A percentile compares a stretch with the other conserved stretches of the same genome.
Evolutionary conservation across 2,113 vertebrate genomes (phyloP).

Genomic region (Spizaetus ornatus): DNA sequence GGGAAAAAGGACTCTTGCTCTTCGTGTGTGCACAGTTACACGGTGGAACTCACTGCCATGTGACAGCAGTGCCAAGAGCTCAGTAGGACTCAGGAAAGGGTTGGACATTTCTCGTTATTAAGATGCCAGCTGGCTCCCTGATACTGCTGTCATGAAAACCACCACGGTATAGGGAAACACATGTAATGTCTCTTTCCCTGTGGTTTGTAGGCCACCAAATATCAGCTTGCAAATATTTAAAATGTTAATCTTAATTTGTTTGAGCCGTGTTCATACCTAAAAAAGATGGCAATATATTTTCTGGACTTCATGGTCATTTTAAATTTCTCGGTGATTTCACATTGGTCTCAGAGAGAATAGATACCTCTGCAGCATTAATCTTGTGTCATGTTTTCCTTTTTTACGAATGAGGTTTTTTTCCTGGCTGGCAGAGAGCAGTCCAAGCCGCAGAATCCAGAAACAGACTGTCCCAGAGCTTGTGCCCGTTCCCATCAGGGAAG

Average conservation of each 20-base stretch:
- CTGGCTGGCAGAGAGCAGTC: neutral
- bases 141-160: neutral
- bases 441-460: neutral
- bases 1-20: neutral
- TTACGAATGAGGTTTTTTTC: neutral
- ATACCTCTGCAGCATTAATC: neutral
- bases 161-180: neutral
- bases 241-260: neutral
- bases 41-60: neutral
- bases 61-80: neutral
- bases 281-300: neutral
- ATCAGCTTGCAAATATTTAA: neutral
- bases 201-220: neutral
- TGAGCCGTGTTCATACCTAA: neutral
- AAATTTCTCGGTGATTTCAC: fast-evolving
- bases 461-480: neutral
- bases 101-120: neutral
- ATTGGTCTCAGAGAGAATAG: neutral
- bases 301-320: neutral
- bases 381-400: neutral
- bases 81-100: neutral
- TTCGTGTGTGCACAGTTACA: neutral
- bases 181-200: neutral
- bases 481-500: neutral
- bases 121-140: neutral